Base-by-base conservation (phyloP, 2,797 vertebrate species). In the Ispidina picta region DNA sequence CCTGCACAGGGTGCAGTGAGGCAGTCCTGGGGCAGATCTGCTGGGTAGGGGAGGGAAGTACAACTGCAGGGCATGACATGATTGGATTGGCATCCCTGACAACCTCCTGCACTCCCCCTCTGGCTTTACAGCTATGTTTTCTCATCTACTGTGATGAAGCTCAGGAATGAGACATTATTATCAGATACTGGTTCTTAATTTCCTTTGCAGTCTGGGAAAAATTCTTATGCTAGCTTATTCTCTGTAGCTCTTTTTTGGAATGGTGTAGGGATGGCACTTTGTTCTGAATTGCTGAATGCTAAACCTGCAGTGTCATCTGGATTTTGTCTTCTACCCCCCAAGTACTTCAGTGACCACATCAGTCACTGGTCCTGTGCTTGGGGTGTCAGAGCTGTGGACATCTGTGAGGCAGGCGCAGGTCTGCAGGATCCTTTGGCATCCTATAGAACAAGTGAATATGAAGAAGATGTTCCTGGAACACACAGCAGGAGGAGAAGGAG, bases 101-200 rank as follows among this genome's bases (percentile, higher is more conserved):
- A 31, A 28, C 79, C 76, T 83, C 63, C 82, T 59, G 11, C 33
- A 26, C 22, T 8, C 58, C 21, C 48, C 56, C 46, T 43, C 58
- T 6, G 43, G 59, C 66, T 86, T 74, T 59, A 22, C 52, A 69
- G 72, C 58, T 59, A 0, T 18, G 29, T 87, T 83, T 51, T 83
- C 69, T 72, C 63, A 29, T 65, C 89, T 63, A 35, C 62, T 85
- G 54, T n/a, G 79, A 31, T 1, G 16, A 82, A 80, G 72, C 6
- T 89, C 72, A 89, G 82, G 68, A 83, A 51, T 37, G 70, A 92
- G 56, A 62, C 7, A 4, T 83, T 81, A 58, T 79, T 59, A 62
- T 81, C 83, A 93, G 70, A 74, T 41, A 43, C 46, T 72, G 77
- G 77, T 52, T 81, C 52, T 23, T 76, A 20, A 86, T 87, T 94